Percentiles rank a stretch among this genome's conserved stretches.
These are phyloP conservation scores for Acanthopleura granulata DNA, from an alignment of 2,888 invertebrate species.

Conservation along the genomic window DNA sequence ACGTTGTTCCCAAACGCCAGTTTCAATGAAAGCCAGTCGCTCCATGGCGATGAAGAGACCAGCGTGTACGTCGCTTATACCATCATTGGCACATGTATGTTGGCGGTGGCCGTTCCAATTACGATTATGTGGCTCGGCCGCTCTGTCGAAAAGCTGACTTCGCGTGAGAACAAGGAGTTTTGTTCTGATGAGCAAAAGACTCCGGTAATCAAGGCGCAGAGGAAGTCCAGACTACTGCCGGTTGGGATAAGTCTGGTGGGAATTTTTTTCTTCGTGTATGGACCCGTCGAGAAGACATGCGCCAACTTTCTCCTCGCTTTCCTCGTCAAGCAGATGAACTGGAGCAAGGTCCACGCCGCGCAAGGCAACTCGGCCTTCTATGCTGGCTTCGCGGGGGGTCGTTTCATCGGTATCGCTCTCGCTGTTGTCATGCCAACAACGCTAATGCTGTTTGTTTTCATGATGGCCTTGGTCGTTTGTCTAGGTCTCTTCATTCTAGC, in stretches of 20 bases:
- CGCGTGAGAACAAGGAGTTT: not conserved
- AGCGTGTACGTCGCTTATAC: not conserved
- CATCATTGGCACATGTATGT: not conserved
- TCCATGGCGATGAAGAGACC: not conserved
- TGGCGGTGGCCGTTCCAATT: not conserved
- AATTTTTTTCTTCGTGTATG: slow-evolving; percentile 8
- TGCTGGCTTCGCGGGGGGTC: slow-evolving; percentile 8
- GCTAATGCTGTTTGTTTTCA: not conserved
- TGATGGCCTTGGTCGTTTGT: not conserved
- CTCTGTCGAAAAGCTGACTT: not conserved
- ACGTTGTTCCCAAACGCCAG: not conserved
- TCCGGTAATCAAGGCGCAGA: not conserved
- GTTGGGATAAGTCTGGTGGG: not conserved
- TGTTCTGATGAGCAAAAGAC: not conserved
- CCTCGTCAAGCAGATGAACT: not conserved
- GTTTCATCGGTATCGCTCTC: not conserved
- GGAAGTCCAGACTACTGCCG: not conserved
- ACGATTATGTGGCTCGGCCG: not conserved
- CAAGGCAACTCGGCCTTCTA: slow-evolving; percentile 13
- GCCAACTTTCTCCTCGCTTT: slow-evolving; percentile 5
- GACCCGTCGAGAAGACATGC: slow-evolving; percentile 5
- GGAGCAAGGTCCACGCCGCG: slow-evolving; percentile 2
- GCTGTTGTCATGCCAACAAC: slow-evolving; percentile 1
- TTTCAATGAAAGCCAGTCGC: not conserved
- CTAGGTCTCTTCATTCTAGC: slow-evolving; percentile 2